Base-by-base conservation (phyloP, 2,888 invertebrate genomes). In the Papilio protenor region DNA sequence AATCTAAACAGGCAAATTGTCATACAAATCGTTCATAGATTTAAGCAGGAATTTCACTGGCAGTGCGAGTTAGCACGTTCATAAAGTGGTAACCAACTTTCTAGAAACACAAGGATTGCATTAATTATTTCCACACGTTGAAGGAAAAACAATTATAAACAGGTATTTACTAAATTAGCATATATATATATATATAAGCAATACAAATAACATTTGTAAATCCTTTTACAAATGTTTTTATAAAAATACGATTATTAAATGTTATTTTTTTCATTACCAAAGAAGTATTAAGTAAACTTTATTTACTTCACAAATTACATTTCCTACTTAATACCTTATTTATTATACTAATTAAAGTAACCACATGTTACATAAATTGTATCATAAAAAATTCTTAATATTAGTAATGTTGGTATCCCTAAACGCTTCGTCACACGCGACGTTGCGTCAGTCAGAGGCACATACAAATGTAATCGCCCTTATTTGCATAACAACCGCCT, bases 401-500 rank as follows among this genome's bases (percentile, higher is more conserved):
- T 14, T 5, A 21, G 45, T 69, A 33, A 74, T 59, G 16, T 49
- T 76, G 80, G 78, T 76, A 57, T 55, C 77, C 77, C 77, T 71
- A 78, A 66, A 14, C 73, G 52, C 59, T 61, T 55, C 77, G 75
- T 72, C 80, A 78, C 73, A 79, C 77, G 64, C 73, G 79, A 70
- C 73, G 57, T 82, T 82, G 78, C 82, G 79, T 81, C 82, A 78
- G 75, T 79, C 77, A 74, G 75, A 74, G 79, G 79, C 75, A 79
- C 76, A 79, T 72, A 76, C 79, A 77, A 77, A 79, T 79, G 81
- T 77, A 80, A 78, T 82, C 80, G 75, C 80, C 71, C 79, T 71
- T 82, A 88, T 88, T 87, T 84, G 83, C 87, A 88, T 88, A 88
- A 85, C 85, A 88, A 86, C 88, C 82, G 87, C 81, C 85, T 81